Base-by-base conservation (phyloP, 2,888 invertebrate species). In the Polyommatus icarus region DNA sequence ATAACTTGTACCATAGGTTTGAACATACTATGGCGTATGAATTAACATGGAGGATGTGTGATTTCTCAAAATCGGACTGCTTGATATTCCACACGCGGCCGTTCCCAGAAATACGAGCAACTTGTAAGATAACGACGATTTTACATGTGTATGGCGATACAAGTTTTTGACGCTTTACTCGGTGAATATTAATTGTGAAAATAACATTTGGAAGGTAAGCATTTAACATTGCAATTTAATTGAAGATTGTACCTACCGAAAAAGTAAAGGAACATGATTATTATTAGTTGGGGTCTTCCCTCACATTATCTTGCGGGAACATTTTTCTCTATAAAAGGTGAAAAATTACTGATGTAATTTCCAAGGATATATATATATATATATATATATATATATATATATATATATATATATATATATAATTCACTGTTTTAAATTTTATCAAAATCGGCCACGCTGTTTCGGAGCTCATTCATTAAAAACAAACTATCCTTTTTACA, bases 11-110 rank as follows among this genome's bases (percentile, higher is more conserved):
- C 29, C 24, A 61, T 12, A 67, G 24, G 29, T 18, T 32, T 6
- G 6, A 15, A 67, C 29, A 32, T 29, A 67, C 20, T 40, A 12
- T 20, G 40, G 24, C 1, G 36, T 72, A 40, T 10, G 20, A 40
- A 72, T 40, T 18, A 40, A 72, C 40, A 72, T 29, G 67, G 29
- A 32, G 80, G 80, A 79, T 80, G 81, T 79, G 78, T 77, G 67
- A 76, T 46, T 76, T 76, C 76, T 76, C 76, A 32, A 76, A 76
- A 76, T 76, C 76, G 46, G 15, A 10, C 50, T 2, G 46, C 29
- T 76, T 76, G 40, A 50, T 76, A 76, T 76, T 76, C 76, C 24
- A 76, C 20, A 32, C 76, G 67, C 46, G 50, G 50, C 24, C 7
- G 67, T 71, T 67, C 67, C 46, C 50, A 29, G 72, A 72, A 72